Evolutionary conservation across 2,797 vertebrate species (phyloP).

Genomic region (Rhynchonycteris naso): DNA sequence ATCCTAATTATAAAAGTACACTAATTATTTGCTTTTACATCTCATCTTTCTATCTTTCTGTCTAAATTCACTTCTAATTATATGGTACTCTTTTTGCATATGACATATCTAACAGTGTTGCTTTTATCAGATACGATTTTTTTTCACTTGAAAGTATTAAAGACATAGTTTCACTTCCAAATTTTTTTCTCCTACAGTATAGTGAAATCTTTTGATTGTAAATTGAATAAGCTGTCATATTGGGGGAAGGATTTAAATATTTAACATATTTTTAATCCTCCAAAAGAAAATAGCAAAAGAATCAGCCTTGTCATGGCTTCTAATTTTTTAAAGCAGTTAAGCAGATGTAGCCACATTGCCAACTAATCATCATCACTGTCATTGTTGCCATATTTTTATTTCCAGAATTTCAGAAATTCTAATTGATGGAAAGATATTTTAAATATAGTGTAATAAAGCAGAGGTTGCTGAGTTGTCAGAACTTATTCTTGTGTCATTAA

Average conservation of each 20-base stretch:
- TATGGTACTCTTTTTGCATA: constrained; percentile 79
- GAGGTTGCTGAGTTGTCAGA: background rate
- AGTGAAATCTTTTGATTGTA: constrained; percentile 73
- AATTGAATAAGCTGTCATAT: constrained; percentile 24
- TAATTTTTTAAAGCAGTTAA: constrained; percentile 15
- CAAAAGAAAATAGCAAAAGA: constrained; percentile 7
- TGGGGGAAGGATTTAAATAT: constrained; percentile 44
- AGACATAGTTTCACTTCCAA: constrained; percentile 72
- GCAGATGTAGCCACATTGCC: background rate
- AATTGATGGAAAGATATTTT: background rate
- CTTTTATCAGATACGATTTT: constrained; percentile 83
- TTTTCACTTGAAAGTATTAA: constrained; percentile 79
- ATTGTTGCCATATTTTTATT: background rate
- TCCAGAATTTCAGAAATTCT: constrained; percentile 17
- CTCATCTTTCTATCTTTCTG: constrained; percentile 87
- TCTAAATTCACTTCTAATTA: constrained; percentile 87
- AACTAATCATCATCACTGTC: background rate
- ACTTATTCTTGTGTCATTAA: background rate
- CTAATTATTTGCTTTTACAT: constrained; percentile 87
- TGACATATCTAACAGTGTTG: constrained; percentile 78
- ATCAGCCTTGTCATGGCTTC: constrained; percentile 31
- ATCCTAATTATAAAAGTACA: constrained; percentile 86
- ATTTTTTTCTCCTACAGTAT: constrained; percentile 56
- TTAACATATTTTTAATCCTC: constrained; percentile 41
- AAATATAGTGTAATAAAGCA: background rate